Base-by-base conservation (phyloP, 2,888 invertebrate species). In the Lithophane socia region DNA sequence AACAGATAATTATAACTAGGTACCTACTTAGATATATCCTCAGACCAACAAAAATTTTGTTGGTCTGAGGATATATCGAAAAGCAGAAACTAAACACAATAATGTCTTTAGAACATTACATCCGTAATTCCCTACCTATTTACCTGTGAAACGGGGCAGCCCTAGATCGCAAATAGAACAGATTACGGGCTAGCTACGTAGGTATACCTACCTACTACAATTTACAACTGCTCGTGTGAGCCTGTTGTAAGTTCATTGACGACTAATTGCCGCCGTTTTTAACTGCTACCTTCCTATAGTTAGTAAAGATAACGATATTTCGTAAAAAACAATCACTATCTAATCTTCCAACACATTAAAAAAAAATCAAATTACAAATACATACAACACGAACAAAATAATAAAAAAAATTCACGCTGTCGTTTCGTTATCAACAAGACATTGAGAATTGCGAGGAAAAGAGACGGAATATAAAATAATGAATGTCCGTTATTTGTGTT, bases 251-350 rank as follows among this genome's bases (percentile, higher is more conserved):
- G 87, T 92, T 91, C 92, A 93, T 93, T 92, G 92, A 92, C 85
- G 90, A 92, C 79, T 84, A 90, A 89, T 92, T 91, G 91, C 91
- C 92, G 92, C 92, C 91, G 87, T 90, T 91, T 82, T 65, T 24
- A 74, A 74, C 66, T 75, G 49, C 42, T 61, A 47, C 60, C 21
- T 77, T 63, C 13, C 29, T 58, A 29, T 49, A 61, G 9, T 24
- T 63, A 24, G 10, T 54, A 47, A 37, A 21, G 16, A 67, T 49
- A 56, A 5, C 10, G 24, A 21, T 37, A 37, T 64, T 63, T 56
- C 21, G n/a, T 65, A 64, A 69, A 68, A 75, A 71, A 67, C 66
- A 76, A 63, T 63, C 7, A 70, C 52, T 61, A 66, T 52, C 77
- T 76, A 76, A 76, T 80, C 64, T 64, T 58, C 64, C 66, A 79